Conservation (phyloP, 2,113 vertebrate species). For the Natator depressus region DNA sequence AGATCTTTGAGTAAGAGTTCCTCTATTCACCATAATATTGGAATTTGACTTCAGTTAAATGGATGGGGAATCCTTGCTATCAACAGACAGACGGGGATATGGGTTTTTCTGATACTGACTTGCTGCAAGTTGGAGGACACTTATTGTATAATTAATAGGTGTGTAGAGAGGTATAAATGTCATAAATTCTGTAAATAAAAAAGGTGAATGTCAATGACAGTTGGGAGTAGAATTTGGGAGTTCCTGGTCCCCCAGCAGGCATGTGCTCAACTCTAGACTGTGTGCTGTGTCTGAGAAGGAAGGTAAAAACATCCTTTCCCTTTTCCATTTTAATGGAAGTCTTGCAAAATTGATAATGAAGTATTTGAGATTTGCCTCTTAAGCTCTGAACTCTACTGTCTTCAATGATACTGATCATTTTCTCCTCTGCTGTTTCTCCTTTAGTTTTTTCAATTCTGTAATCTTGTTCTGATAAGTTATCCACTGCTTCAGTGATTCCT, state of each 20-base stretch:
- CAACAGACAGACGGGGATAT: neutral
- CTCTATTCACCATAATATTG: neutral
- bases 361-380: neutral
- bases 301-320: neutral
- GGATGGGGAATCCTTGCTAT: neutral
- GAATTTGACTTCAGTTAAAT: fast-evolving
- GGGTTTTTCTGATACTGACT: neutral
- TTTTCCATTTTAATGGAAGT: neutral
- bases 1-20: neutral
- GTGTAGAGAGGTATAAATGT: neutral
- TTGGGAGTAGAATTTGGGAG: neutral
- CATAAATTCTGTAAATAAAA: neutral
- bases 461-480: neutral
- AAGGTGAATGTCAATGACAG: neutral
- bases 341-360: neutral
- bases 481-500: neutral
- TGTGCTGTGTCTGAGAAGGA: neutral
- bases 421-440: neutral
- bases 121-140: neutral
- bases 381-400: neutral
- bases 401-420: neutral
- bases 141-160: neutral
- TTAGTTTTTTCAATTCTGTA: neutral
- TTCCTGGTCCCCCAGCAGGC: neutral
- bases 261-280: neutral